Conservation (phyloP, 2,797 vertebrate species). For the Rhinella marina region DNA sequence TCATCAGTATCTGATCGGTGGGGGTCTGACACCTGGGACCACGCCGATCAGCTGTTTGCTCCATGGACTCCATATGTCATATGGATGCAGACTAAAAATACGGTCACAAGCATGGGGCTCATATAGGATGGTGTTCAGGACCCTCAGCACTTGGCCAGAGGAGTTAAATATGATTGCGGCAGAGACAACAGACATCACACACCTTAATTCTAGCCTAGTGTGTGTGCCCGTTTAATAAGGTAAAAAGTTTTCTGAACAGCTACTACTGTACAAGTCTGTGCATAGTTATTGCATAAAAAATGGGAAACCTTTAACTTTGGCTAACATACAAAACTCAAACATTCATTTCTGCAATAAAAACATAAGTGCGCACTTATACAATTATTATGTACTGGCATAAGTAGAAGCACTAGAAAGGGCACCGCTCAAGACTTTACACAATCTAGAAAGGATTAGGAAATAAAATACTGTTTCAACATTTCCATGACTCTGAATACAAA, state of each 20-base stretch:
- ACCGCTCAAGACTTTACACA: constrained; percentile 4
- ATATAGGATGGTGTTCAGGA: no score
- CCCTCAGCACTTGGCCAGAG: no score
- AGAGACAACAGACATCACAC: background rate
- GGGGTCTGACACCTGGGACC: no score
- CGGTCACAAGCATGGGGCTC: no score
- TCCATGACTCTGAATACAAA: constrained; percentile 22
- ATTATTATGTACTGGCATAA: background rate
- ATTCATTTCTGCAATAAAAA: background rate
- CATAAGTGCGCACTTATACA: background rate
- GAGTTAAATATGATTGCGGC: background rate
- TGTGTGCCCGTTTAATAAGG: background rate
- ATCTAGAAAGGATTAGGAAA: constrained; percentile 6
- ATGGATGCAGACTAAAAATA: no score
- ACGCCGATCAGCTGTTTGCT: no score
- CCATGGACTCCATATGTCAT: no score
- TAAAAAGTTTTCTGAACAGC: background rate
- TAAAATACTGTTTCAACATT: constrained; percentile 6
- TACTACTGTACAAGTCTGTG: background rate
- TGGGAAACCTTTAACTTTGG: background rate
- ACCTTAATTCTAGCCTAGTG: background rate
- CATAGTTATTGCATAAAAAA: background rate
- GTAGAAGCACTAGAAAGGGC: background rate
- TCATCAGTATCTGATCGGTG: no score
- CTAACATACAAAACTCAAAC: background rate